phyloP scores from a whole-genome alignment of 2,888 invertebrate genomes.

The Pilophorus perplexus region DNA sequence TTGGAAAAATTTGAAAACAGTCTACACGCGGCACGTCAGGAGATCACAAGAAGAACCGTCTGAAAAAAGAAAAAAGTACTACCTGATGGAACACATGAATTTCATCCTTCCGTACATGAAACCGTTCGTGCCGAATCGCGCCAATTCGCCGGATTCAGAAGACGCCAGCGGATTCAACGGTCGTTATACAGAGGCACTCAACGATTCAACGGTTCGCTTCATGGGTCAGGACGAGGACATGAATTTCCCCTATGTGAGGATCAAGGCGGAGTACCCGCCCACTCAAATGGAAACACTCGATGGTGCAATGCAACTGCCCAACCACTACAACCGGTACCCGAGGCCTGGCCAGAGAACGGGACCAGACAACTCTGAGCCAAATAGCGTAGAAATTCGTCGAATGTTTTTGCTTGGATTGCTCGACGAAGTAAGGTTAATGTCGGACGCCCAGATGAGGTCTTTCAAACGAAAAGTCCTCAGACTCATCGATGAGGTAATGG shows the following conservation, averaged over 20 bases:
- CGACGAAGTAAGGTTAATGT: background rate
- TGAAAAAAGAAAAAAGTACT: background rate
- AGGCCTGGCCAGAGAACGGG: background rate
- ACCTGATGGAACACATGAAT: background rate
- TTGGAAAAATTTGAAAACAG: background rate
- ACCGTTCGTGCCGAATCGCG: background rate
- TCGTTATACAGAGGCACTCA: too few species aligned
- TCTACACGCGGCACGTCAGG: background rate
- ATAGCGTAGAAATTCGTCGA: background rate
- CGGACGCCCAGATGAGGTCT: background rate
- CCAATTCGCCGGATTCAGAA: too few species aligned
- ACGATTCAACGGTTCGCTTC: too few species aligned
- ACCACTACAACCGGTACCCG: background rate
- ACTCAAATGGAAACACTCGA: background rate
- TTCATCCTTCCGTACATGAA: background rate
- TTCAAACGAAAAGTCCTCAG: background rate
- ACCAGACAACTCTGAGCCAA: too few species aligned
- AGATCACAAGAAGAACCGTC: background rate
- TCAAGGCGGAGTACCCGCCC: background rate
- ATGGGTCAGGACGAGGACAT: background rate
- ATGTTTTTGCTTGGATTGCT: background rate
- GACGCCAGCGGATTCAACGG: too few species aligned
- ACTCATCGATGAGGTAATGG: background rate
- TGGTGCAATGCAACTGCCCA: background rate
- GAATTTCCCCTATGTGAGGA: background rate